Evolutionary conservation across 2,797 vertebrate species (phyloP).

Genomic region (Pogoniulus pusillus): DNA sequence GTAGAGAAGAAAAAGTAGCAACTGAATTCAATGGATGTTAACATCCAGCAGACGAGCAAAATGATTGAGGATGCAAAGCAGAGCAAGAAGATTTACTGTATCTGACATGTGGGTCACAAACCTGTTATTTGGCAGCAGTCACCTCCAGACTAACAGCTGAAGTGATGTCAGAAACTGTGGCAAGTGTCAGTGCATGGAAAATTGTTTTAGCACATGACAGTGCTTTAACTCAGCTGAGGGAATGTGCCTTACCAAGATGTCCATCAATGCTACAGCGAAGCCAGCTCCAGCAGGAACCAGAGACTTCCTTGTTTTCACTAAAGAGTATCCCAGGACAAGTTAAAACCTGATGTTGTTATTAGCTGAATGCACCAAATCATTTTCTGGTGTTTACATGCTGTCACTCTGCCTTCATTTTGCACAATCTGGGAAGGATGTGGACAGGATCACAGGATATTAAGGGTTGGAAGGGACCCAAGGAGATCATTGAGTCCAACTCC

Average conservation of each 20-base stretch:
- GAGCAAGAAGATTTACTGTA: not conserved
- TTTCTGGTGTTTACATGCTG: slow-evolving; percentile 8
- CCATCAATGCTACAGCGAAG: not conserved
- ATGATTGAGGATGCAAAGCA: not conserved
- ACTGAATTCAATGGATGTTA: not conserved
- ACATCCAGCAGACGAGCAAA: not conserved
- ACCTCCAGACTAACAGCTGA: not conserved
- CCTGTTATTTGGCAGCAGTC: not conserved
- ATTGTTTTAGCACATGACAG: not conserved
- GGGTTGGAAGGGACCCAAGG: too few species aligned
- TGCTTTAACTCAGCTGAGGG: not conserved
- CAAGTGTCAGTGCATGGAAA: not conserved
- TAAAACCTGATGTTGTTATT: slow-evolving; percentile 24
- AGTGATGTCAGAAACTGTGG: not conserved
- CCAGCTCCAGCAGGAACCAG: slow-evolving; percentile 13
- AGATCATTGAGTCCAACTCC: too few species aligned
- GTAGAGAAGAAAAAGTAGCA: not conserved
- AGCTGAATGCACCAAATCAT: not conserved
- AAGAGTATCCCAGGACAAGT: not conserved
- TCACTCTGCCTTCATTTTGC: slow-evolving; percentile 49
- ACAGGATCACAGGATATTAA: too few species aligned
- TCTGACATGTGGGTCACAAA: not conserved
- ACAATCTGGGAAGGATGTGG: not conserved
- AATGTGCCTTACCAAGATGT: not conserved
- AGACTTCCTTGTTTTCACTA: not conserved